Evolutionary conservation across 2,888 invertebrate genomes (phyloP), one percentile per base, ranked within the genome.

Genomic region (Sussaba pulchella): DNA sequence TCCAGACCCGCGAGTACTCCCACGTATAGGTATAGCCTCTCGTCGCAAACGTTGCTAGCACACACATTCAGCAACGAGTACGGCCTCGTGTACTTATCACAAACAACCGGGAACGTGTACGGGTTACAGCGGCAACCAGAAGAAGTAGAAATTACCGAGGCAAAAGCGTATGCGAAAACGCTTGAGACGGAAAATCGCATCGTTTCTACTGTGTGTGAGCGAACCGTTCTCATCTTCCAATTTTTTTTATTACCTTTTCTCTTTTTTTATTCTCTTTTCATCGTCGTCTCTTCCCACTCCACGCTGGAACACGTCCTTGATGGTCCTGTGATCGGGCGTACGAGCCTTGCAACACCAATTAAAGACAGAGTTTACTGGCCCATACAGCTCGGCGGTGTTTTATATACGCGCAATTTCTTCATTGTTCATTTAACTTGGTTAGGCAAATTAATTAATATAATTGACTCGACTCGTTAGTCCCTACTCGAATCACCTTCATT

Each of bases 401-500:
- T 57, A 36, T 69, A 66, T 50, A 72, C 67, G 59, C 73, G 81
- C 79, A 69, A 75, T 83, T 81, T 84, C 78, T 82, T 81, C 83
- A 88, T 87, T 85, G 87, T 87, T 86, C 87, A 85, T 88, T 88
- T 86, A 88, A 86, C 86, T 87, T 86, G 85, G 84, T 86, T 88
- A 86, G 88, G 87, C 85, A 89, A 91, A 91, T 91, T 91, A 91
- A 91, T 91, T 88, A 88, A 87, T 88, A 89, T 91, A 91, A 91
- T 91, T 90, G 89, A 89, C 87, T 84, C 84, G 85, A 89, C 89
- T 91, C 88, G 89, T 91, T 91, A 91, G 87, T 70, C 45, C 72
- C 76, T 79, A 69, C 73, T 80, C 69, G 81, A 82, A 78, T 82
- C 78, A 63, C 59, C 67, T 21, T 67, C 45, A 41, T 57, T 45